Percentiles rank a stretch among this genome's conserved stretches.
Evolutionary conservation across 2,797 vertebrate species (phyloP).

Genomic region (Arremon aurantiirostris): DNA sequence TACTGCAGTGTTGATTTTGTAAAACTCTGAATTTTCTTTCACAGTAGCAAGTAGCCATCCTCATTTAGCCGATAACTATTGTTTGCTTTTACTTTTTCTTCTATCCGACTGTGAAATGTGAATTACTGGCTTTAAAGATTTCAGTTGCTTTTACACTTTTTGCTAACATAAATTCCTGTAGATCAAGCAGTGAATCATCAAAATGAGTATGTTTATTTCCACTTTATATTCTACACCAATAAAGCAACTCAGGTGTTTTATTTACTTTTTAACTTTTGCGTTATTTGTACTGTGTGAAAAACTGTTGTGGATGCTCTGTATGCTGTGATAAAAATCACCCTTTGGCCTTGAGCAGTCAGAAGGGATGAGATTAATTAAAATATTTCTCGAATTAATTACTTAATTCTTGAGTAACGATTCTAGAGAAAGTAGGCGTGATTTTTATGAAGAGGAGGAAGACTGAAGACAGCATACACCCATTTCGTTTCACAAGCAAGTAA

Average conservation of each 20-base stretch:
- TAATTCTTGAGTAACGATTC: neutral
- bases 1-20: neutral
- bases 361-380: neutral
- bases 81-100: neutral
- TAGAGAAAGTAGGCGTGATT: neutral
- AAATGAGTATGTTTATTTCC: neutral
- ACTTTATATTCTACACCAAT: neutral
- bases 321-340: neutral
- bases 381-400: neutral
- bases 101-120: neutral
- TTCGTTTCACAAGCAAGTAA: neutral
- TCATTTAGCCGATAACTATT: conserved; percentile 3
- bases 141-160: neutral
- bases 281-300: neutral
- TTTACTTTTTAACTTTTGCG: neutral
- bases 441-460: neutral
- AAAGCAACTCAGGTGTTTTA: neutral
- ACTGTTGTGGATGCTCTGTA: neutral
- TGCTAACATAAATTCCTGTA: neutral
- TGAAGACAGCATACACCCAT: neutral
- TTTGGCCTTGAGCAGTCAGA: neutral
- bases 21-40: neutral
- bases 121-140: neutral
- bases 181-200: neutral
- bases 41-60: neutral